phyloP scores from a whole-genome alignment of 2,888 invertebrate species.

The Synergus itoensis region DNA sequence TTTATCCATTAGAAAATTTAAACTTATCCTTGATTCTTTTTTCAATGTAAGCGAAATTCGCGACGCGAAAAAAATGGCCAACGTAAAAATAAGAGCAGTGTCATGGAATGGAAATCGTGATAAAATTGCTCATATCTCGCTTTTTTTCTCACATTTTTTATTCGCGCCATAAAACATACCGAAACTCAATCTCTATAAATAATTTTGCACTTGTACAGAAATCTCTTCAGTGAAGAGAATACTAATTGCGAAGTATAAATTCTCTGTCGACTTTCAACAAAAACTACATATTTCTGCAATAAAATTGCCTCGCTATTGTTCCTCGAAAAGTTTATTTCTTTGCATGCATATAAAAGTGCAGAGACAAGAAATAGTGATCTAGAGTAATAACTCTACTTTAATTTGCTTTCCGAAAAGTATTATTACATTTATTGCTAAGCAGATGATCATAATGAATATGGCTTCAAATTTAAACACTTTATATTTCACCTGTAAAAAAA shows the following conservation, averaged over 20 bases:
- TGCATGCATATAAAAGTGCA: conserved; percentile 29
- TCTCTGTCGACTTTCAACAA: conserved; percentile 7
- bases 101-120: conserved; percentile 32
- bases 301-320: conserved; percentile 28
- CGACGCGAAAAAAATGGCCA: conserved; percentile 14
- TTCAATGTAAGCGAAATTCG: neutral
- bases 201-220: neutral
- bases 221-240: neutral
- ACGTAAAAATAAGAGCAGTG: conserved; percentile 14
- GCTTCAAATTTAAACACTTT: neutral
- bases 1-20: neutral
- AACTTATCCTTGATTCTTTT: conserved; percentile 14
- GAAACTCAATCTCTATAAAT: conserved; percentile 24
- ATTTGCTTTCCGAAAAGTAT: neutral
- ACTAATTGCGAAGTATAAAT: neutral
- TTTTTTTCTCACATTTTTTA: neutral
- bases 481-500: conserved; percentile 35
- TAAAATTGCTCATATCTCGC: conserved; percentile 23
- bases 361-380: neutral
- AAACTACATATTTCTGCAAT: conserved; percentile 11
- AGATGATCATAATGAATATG: conserved; percentile 22
- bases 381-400: neutral
- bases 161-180: conserved; percentile 14
- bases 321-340: conserved; percentile 11
- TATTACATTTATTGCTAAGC: conserved; percentile 15